Conservation (phyloP, 2,888 invertebrate species). For the Laothoe populi region DNA sequence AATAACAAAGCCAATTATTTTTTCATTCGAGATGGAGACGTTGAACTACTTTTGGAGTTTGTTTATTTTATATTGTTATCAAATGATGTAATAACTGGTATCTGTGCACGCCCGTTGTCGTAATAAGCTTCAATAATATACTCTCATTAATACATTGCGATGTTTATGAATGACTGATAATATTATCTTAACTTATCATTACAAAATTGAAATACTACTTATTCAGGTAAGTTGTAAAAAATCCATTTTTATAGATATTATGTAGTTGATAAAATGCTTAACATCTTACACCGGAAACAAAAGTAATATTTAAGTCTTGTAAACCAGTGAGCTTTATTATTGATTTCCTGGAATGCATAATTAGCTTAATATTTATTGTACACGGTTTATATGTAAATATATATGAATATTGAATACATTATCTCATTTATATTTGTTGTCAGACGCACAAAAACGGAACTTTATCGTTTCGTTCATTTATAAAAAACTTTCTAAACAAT, state of each 20-base stretch:
- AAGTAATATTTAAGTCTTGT: background rate
- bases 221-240: background rate
- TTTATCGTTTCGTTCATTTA: background rate
- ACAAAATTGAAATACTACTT: background rate
- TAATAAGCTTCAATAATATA: slow-evolving; percentile 15
- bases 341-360: background rate
- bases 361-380: background rate
- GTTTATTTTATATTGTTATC: slow-evolving; percentile 24
- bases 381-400: slow-evolving; percentile 5
- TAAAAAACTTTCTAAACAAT: slow-evolving; percentile 19
- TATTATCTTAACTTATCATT: slow-evolving; percentile 23
- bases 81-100: slow-evolving; percentile 26
- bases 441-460: slow-evolving; percentile 11
- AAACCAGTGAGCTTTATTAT: background rate
- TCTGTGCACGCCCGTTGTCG: slow-evolving; percentile 21
- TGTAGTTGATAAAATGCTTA: background rate
- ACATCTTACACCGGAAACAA: background rate
- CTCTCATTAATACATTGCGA: slow-evolving; percentile 8
- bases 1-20: background rate
- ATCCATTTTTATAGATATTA: background rate
- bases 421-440: background rate
- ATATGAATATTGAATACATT: slow-evolving; percentile 13
- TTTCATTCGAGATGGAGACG: slow-evolving; percentile 3
- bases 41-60: slow-evolving; percentile 21
- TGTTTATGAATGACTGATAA: slow-evolving; percentile 29